Evolutionary conservation across 2,113 vertebrate genomes (phyloP), one percentile per base, ranked within the genome.

Genomic region (Chelonoidis abingdonii): DNA sequence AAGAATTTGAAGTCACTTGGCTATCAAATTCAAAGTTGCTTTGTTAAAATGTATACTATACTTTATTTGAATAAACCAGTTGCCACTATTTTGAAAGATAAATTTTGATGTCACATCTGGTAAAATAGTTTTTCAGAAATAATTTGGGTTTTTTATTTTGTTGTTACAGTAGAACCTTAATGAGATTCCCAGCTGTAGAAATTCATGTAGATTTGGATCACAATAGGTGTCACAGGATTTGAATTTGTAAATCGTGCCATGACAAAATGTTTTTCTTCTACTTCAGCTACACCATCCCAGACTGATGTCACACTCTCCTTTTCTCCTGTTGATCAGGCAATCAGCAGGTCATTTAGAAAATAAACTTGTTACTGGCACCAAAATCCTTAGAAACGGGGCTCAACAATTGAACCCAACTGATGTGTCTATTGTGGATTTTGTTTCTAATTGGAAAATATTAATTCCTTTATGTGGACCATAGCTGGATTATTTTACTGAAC

Each of bases 121-220:
- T 95, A 93, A 94, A 95, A 56, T 41, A 91, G 24, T 0, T 85
- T 95, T 93, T 96, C 93, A 89, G 52, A 83, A 41, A 24, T 76
- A 84, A 83, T 16, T 24, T 53, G n/a, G 52, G 3, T 14, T 27
- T 35, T 78, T 86, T 65, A 90, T 94, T 53, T 91, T 65, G 83
- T 95, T 62, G 31, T 72, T 90, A 5, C 27, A 47, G 13, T 83
- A 9, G 44, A 91, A 47, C 41, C 29, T 53, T 95, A 83, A 92
- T 95, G 57, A 92, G 53, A 92, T 88, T 94, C 27, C 49, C 4
- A 44, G 93, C 53, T 96, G 14, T 84, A 93, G 76, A 95, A 95
- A 86, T 92, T 89, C 27, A 83, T 78, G 25, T 87, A 80, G 81
- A 72, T 93, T 89, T 95, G 90, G 19, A 31, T 97, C 56, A 83